A percentile compares a stretch with the other conserved stretches of the same genome.
These are phyloP conservation scores for Thymallus thymallus DNA, from an alignment of 2,113 vertebrate genomes.

Conservation along the genomic window DNA sequence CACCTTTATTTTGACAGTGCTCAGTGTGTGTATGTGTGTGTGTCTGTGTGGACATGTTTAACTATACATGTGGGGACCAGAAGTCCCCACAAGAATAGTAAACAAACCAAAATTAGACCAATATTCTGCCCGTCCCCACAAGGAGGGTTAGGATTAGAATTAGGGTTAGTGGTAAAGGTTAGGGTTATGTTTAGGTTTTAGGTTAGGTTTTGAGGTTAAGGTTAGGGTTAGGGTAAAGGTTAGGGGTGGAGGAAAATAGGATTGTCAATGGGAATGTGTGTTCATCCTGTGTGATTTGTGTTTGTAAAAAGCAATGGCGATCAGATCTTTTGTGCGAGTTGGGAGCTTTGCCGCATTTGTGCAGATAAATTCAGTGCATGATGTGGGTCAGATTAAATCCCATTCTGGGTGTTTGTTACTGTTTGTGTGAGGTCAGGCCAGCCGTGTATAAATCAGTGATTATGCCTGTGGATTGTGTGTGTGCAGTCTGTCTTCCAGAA, in stretches of 20 bases:
- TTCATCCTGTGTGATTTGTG: not conserved
- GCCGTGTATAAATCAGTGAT: conserved; percentile 41
- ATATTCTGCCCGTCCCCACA: too few relatives aligned
- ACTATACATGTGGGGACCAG: too few relatives aligned
- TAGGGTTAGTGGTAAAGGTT: too few relatives aligned
- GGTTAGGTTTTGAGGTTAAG: too few relatives aligned
- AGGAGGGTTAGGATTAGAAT: too few relatives aligned
- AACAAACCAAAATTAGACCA: too few relatives aligned
- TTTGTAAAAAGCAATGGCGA: not conserved
- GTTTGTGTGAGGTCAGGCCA: conserved; percentile 38
- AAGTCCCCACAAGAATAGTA: too few relatives aligned
- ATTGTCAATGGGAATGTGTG: not conserved
- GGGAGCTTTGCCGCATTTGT: not conserved
- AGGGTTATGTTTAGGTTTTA: too few relatives aligned
- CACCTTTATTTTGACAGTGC: too few relatives aligned
- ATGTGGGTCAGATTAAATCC: conserved; percentile 33
- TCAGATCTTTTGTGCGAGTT: not conserved
- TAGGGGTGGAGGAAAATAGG: too few relatives aligned
- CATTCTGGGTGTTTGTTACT: not conserved
- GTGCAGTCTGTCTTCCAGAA: too few relatives aligned
- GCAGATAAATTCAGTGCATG: not conserved
- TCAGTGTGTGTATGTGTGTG: conserved; percentile 1
- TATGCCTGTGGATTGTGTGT: conserved; percentile 15
- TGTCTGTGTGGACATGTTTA: not conserved
- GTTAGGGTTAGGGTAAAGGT: too few relatives aligned